Evolutionary conservation across 2,888 invertebrate species (phyloP), one percentile per base, ranked within the genome.

Genomic region (Camptogramma bilineatum): DNA sequence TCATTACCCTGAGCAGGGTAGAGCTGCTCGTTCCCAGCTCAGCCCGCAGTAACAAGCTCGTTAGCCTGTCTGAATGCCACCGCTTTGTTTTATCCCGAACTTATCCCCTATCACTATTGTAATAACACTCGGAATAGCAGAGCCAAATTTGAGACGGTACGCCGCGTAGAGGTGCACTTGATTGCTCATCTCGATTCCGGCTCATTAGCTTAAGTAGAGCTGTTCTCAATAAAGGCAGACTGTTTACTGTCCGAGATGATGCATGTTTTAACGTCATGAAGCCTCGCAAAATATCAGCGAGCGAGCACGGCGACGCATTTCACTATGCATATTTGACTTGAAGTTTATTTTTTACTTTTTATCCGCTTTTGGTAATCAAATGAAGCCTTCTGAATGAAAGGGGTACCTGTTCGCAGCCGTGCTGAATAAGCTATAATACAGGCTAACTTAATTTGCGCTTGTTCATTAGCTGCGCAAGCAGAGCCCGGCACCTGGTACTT

Each of bases 21-120:
- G 68, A 72, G 70, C 70, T 70, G 68, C 59, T 69, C 67, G 69
- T 66, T 69, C 56, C 60, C 70, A 69, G 62, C 72, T 75, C 66
- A 71, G 71, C 62, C 46, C 67, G 54, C 73, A 72, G 75, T 79
- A 80, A 80, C 78, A 80, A 79, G 74, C 80, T 82, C 78, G 81
- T 82, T 80, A 81, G 76, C 68, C 67, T 56, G 75, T 75, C 75
- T 77, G 72, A 69, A 73, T 73, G 63, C 73, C 62, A 66, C 62
- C 62, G 52, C 66, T 54, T 44, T 31, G 64, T 72, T 73, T 65
- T 60, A 70, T 69, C 66, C 64, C 70, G 58, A 73, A 72, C 63
- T 73, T 74, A 77, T 75, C 75, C 67, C 64, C 52, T 68, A 73
- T 72, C 63, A 70, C 73, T 65, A 76, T 75, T 74, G 74, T 75